These are phyloP conservation scores for Odobenus rosmarus DNA, from an alignment of 2,113 vertebrate species.

Conservation along the genomic window DNA sequence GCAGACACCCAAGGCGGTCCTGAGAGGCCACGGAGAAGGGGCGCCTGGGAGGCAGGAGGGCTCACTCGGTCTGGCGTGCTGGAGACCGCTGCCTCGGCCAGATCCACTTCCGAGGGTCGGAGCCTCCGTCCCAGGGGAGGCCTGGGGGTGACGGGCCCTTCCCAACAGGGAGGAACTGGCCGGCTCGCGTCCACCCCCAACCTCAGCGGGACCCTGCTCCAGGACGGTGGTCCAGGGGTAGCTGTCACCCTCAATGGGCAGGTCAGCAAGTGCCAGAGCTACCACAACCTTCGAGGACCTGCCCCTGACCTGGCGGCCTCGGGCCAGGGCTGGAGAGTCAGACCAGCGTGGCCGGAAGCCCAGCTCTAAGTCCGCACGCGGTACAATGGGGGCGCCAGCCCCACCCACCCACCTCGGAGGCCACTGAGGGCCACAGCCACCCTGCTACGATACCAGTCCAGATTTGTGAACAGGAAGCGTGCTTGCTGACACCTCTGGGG, in stretches of 20 bases:
- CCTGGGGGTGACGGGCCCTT: neutral
- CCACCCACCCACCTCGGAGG: no score
- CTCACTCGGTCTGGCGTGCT: neutral
- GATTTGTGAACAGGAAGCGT: neutral
- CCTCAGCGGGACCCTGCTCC: neutral
- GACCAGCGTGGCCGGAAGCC: neutral
- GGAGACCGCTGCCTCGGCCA: neutral
- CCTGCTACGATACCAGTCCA: no score
- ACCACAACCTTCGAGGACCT: fast-evolving
- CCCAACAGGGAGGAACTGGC: fast-evolving
- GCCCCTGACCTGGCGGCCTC: neutral
- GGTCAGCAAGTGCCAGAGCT: neutral
- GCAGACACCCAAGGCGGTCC: slow-evolving; percentile 19
- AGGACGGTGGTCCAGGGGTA: fast-evolving
- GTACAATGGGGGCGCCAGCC: neutral
- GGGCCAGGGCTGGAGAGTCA: neutral
- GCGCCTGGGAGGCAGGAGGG: neutral
- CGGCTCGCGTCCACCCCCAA: neutral
- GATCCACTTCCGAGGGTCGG: neutral
- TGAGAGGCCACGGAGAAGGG: neutral
- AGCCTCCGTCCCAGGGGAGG: neutral
- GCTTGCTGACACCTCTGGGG: fast-evolving
- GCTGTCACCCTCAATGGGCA: fast-evolving
- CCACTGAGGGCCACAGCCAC: no score
- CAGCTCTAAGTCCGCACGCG: no score